phyloP scores from a whole-genome alignment of 2,888 invertebrate species.

The Plemyria rubiginata region DNA sequence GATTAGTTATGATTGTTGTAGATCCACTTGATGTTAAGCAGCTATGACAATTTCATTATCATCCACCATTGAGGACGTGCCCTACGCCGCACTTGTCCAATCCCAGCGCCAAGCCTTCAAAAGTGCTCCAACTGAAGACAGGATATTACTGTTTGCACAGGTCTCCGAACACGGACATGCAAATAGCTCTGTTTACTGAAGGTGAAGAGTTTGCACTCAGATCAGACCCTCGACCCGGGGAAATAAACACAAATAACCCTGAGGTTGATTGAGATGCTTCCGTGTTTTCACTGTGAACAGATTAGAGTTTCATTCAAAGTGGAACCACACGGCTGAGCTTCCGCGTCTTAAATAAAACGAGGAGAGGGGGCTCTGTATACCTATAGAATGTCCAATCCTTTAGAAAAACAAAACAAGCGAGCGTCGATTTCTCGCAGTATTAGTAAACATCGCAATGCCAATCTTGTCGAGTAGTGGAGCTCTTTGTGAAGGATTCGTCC shows the following conservation, averaged over 20 bases:
- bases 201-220: slow-evolving; percentile 57
- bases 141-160: slow-evolving; percentile 71
- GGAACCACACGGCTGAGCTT: neutral
- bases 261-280: slow-evolving; percentile 34
- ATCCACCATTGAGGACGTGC: too few species aligned
- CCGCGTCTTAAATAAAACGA: neutral
- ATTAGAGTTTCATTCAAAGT: slow-evolving; percentile 18
- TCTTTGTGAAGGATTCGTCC: too few species aligned
- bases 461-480: too few species aligned
- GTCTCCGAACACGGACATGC: slow-evolving; percentile 58
- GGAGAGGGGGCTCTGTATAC: too few species aligned
- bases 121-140: slow-evolving; percentile 52
- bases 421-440: too few species aligned
- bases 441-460: too few species aligned
- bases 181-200: slow-evolving; percentile 65
- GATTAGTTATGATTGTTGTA: too few species aligned
- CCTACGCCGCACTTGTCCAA: slow-evolving; percentile 17
- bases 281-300: slow-evolving; percentile 26
- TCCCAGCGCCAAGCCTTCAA: slow-evolving; percentile 36
- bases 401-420: neutral
- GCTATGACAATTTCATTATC: too few species aligned
- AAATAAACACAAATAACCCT: slow-evolving; percentile 35
- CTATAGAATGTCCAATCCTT: neutral
- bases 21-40: too few species aligned
- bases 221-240: slow-evolving; percentile 49